Conservation (phyloP, 2,797 vertebrate genomes). For the Cichlasoma orientale region DNA sequence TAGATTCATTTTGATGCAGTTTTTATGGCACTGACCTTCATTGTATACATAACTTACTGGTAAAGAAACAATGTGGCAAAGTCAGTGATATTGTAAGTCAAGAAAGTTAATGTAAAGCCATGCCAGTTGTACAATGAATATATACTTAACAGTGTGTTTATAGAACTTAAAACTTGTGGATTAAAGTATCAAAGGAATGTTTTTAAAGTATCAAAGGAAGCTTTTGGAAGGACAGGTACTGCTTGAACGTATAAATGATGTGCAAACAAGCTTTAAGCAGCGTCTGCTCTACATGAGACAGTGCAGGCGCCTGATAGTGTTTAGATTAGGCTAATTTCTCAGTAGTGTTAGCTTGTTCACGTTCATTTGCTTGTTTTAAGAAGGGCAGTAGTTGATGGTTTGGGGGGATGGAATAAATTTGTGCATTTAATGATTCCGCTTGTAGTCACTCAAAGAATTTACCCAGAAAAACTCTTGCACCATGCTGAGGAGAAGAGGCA, state of each 20-base stretch:
- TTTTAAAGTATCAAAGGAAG: no score
- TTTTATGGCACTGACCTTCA: background rate
- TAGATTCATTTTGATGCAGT: no score
- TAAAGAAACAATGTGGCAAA: no score
- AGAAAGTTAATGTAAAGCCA: background rate
- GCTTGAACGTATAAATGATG: background rate
- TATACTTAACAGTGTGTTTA: background rate
- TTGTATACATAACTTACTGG: no score
- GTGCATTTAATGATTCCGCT: background rate
- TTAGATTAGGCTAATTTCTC: background rate
- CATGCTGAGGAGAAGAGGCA: no score
- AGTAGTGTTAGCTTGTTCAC: background rate
- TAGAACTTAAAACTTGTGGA: background rate
- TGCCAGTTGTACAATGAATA: background rate
- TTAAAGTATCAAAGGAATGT: background rate
- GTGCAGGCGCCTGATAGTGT: background rate
- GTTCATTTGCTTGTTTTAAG: background rate
- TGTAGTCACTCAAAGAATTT: background rate
- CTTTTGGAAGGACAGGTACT: background rate
- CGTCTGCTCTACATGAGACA: background rate
- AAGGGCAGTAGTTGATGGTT: accelerated
- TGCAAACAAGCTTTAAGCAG: background rate
- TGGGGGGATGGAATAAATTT: background rate
- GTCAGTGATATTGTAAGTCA: background rate
- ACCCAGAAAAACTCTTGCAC: no score